These are phyloP conservation scores for Cephus sareptanus DNA, from an alignment of 2,888 invertebrate genomes.

Conservation along the genomic window DNA sequence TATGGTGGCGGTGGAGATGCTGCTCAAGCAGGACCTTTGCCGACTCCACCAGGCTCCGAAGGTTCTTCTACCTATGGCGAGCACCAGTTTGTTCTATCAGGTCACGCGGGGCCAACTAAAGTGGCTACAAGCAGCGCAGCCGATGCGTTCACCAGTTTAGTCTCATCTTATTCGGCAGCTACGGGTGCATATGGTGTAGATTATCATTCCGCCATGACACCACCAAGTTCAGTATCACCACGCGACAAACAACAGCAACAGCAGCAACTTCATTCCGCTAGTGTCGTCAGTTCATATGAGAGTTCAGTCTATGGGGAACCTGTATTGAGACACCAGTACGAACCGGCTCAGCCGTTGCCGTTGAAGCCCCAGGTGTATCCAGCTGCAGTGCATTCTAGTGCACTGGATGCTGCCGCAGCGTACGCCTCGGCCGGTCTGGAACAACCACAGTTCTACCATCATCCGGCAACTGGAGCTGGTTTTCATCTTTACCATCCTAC, in stretches of 20 bases:
- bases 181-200: conserved; percentile 76
- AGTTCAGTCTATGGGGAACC: conserved; percentile 67
- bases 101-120: conserved; percentile 40
- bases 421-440: conserved; percentile 72
- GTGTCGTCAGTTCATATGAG: conserved; percentile 75
- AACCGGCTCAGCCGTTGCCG: conserved; percentile 77
- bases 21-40: conserved; percentile 79
- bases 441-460: conserved; percentile 89
- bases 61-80: conserved; percentile 80
- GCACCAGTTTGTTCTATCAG: conserved; percentile 70
- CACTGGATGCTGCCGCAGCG: conserved; percentile 72
- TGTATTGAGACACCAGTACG: conserved; percentile 68
- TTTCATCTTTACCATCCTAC: conserved; percentile 90
- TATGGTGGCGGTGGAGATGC: conserved; percentile 49
- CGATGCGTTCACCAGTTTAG: conserved; percentile 72
- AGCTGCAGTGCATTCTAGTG: conserved; percentile 66
- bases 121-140: conserved; percentile 52
- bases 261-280: conserved; percentile 66
- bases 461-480: conserved; percentile 75
- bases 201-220: conserved; percentile 95
- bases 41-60: conserved; percentile 92
- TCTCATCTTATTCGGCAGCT: conserved; percentile 69
- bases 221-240: conserved; percentile 96
- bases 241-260: conserved; percentile 79
- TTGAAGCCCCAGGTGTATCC: conserved; percentile 92